Evolutionary conservation across 2,113 vertebrate genomes (phyloP).

Genomic region (Prochilodus magdalenae): DNA sequence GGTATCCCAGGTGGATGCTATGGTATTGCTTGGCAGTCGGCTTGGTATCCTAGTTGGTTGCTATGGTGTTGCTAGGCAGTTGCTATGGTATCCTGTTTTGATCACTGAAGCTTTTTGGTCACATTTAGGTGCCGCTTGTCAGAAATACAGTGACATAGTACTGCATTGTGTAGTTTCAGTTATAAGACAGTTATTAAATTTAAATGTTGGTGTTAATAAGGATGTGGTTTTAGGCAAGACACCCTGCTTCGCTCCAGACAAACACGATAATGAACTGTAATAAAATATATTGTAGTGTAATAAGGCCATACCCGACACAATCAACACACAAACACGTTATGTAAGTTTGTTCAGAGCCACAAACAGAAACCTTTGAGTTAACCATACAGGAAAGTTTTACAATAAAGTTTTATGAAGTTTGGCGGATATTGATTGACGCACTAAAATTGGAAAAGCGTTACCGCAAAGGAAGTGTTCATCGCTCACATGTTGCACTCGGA

Average conservation of each 20-base stretch:
- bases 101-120: neutral
- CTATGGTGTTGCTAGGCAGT: too few relatives aligned
- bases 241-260: too few relatives aligned
- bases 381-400: too few relatives aligned
- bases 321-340: neutral
- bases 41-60: too few relatives aligned
- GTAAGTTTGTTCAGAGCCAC: neutral
- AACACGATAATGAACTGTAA: neutral
- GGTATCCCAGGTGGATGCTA: too few relatives aligned
- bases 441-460: too few relatives aligned
- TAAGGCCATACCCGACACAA: neutral
- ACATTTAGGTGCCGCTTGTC: neutral
- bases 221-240: constrained; percentile 27
- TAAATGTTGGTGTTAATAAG: neutral
- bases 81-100: neutral
- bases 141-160: neutral
- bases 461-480: too few relatives aligned
- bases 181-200: neutral
- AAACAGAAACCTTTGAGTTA: neutral
- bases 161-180: too few relatives aligned
- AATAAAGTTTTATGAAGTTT: neutral
- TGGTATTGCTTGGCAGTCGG: too few relatives aligned
- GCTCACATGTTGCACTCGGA: too few relatives aligned
- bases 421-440: too few relatives aligned
- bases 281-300: neutral